Base-by-base conservation (phyloP, 2,113 vertebrate species). In the Micronisus gabar region DNA sequence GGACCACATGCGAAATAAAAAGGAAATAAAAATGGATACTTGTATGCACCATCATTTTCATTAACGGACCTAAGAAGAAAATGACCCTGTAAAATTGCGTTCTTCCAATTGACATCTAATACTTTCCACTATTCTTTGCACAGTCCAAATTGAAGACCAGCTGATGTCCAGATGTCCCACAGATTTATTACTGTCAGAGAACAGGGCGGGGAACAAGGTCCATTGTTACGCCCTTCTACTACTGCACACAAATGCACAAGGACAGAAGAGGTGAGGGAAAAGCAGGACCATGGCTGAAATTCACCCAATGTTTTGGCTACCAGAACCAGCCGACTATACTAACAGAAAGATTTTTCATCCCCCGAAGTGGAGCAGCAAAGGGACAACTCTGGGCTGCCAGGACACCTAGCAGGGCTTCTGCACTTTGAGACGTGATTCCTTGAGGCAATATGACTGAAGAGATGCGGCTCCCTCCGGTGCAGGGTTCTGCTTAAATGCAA, bases 401-500 rank as follows among this genome's bases (percentile, higher is more conserved):
- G 86, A 91, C 78, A 87, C 86, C 86, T 61, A 89, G 86, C 1
- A 87, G 78, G 66, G 29, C 15, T 94, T 93, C 70, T 94, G 78
- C 62, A 62, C 90, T 95, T 93, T 26, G 62, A 95, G 93, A 74
- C 91, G 47, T 9, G 86, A 95, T 73, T 94, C 91, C 96, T 94
- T 93, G 76, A 95, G 94, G 95, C 95, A 95, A 87, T 82, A 90
- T 48, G 90, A 94, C 90, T 86, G 73, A 94, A 80, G 86, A 70
- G 96, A 95, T 32, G 48, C 0, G 2, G 66, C 81, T 97, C 84
- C 84, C 95, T 90, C 78, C 95, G 78, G 89, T 0, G 45, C 38
- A 47, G 91, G 73, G 81, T 91, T 96, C 89, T 96, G 91, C 84
- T 92, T 94, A 97, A 95, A 95, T 38, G 66, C 73, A 93, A 90